A percentile compares a stretch with the other conserved stretches of the same genome.
Evolutionary conservation across 2,113 vertebrate species (phyloP).

Genomic region (Craseonycteris thonglongyai): DNA sequence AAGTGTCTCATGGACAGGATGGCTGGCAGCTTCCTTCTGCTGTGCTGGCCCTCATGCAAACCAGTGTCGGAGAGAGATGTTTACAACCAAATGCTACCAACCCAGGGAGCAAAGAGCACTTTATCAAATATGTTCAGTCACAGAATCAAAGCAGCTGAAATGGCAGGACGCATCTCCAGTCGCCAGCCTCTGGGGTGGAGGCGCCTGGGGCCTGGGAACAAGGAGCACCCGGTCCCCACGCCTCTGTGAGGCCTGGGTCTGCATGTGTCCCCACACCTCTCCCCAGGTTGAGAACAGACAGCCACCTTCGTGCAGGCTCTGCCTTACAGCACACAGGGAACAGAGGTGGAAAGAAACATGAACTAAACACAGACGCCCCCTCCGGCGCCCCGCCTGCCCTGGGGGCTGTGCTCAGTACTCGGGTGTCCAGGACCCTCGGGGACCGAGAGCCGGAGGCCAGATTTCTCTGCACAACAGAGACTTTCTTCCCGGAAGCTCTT

Average conservation of each 20-base stretch:
- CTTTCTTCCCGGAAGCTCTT: background rate
- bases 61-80: background rate
- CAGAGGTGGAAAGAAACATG: background rate
- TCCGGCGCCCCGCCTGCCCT: background rate
- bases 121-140: background rate
- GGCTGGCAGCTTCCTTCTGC: no score
- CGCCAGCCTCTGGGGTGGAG: background rate
- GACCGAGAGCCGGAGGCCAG: background rate
- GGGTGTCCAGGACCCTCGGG: rapidly evolving
- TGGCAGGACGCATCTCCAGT: background rate
- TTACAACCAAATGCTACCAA: background rate
- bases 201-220: background rate
- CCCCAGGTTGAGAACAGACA: background rate
- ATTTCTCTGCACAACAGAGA: background rate
- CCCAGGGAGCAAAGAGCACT: background rate
- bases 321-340: background rate
- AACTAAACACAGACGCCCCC: background rate
- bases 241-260: background rate
- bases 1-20: background rate
- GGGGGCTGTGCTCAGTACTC: background rate
- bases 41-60: background rate
- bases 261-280: background rate
- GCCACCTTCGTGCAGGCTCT: background rate
- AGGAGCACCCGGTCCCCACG: no score
- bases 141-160: background rate